Base-by-base conservation (phyloP, 2,888 invertebrate species). In the Troides helena region DNA sequence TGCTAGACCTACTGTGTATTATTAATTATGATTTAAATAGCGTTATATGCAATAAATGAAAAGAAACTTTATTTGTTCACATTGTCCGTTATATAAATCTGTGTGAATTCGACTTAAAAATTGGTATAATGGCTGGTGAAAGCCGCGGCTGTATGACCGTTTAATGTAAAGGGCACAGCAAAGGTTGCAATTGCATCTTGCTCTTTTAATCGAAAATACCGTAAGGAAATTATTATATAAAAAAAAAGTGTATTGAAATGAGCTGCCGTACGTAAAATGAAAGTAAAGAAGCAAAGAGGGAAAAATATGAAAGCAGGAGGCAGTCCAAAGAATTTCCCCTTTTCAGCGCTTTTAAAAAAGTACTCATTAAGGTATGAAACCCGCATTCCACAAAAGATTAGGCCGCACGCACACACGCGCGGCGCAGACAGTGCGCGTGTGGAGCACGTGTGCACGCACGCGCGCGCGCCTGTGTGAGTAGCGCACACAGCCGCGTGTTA, bases 321-420 rank as follows among this genome's bases (percentile, higher is more conserved):
- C 81, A 72, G 74, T 71, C 73, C 81, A 83, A 85, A 86, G 85
- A 85, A 82, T 86, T 86, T 77, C 85, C 84, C 86, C 87, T 87
- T 90, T 91, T 90, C 88, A 89, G 87, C 79, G 80, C 81, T 87
- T 87, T 85, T 81, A 85, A 88, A 83, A 86, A 87, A 86, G 84
- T 86, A 87, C 89, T 89, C 87, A 87, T 87, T 88, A 88, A 83
- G 82, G 86, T 88, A 88, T 86, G 86, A 85, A 90, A 80, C 88
- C 89, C 85, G 86, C 90, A 92, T 92, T 90, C 92, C 92, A 86
- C 85, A 85, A 88, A 89, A 90, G 91, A 90, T 91, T 90, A 91
- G 89, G 87, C 85, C 81, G 77, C 77, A 80, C 82, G 73, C 84
- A 81, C 81, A 80, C 79, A 71, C 68, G 78, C 76, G 73, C 69